Conservation (phyloP, 2,113 vertebrate genomes). For the Phoxinus phoxinus region DNA sequence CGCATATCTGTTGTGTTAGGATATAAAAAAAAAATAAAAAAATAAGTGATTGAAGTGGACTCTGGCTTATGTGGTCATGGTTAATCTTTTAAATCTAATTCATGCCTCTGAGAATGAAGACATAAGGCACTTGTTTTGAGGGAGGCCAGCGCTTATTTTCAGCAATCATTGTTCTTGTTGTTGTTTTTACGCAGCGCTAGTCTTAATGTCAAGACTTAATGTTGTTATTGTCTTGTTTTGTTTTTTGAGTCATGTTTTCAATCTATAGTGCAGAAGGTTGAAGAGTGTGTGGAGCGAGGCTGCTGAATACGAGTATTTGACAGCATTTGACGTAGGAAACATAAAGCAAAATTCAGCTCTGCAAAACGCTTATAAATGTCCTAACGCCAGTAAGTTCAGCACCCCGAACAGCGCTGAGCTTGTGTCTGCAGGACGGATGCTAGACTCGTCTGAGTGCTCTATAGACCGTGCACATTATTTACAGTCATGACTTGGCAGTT, state of each 20-base stretch:
- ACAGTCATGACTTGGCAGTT: background rate
- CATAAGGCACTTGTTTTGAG: conserved; percentile 72
- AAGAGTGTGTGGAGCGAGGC: background rate
- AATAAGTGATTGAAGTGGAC: background rate
- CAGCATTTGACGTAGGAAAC: background rate
- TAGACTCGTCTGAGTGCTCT: conserved; percentile 20
- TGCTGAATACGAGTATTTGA: too few species aligned
- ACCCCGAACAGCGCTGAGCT: conserved; percentile 63
- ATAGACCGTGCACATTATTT: conserved; percentile 14
- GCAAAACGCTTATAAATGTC: background rate
- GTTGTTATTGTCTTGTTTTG: conserved; percentile 39
- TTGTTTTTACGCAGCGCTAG: conserved; percentile 49
- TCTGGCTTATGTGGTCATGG: conserved; percentile 65
- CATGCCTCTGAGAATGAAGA: conserved; percentile 63
- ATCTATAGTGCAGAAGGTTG: conserved; percentile 15
- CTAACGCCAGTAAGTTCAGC: conserved; percentile 56
- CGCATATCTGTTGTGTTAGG: background rate
- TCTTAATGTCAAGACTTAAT: conserved; percentile 24
- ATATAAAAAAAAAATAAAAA: background rate
- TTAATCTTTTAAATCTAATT: conserved; percentile 78
- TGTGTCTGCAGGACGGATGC: conserved; percentile 32
- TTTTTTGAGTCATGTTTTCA: conserved; percentile 43
- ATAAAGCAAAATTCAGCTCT: too few species aligned
- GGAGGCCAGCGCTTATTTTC: conserved; percentile 59
- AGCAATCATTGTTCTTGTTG: conserved; percentile 49